phyloP scores from a whole-genome alignment of 2,888 invertebrate genomes.

The Rhagophthalmus giganteus region DNA sequence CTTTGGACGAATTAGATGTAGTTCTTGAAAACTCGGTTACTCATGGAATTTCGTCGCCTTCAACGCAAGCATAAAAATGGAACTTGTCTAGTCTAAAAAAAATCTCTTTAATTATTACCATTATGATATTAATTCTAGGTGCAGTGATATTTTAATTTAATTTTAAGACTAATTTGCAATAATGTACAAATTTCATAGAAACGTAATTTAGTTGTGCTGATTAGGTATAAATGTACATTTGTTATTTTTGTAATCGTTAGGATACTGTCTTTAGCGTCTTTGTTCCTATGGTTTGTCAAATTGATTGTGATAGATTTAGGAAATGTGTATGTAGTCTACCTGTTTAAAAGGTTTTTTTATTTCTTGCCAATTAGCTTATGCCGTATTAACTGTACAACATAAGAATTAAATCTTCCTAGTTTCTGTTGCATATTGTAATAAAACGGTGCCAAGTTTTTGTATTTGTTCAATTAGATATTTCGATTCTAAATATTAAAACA shows the following conservation, averaged over 20 bases:
- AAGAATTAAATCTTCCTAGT: too few relatives aligned
- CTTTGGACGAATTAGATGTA: constrained; percentile 86
- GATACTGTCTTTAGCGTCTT: too few relatives aligned
- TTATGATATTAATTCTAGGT: constrained; percentile 23
- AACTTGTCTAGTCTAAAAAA: constrained; percentile 17
- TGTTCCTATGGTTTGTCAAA: constrained; percentile 21
- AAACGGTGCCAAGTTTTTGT: too few relatives aligned
- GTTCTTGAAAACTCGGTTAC: constrained; percentile 85
- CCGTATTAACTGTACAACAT: not conserved
- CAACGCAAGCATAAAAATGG: constrained; percentile 17
- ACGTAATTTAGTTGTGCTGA: constrained; percentile 20
- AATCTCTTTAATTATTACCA: constrained; percentile 17
- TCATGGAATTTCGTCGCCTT: constrained; percentile 60
- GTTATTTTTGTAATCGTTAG: constrained; percentile 12
- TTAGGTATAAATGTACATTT: constrained; percentile 14
- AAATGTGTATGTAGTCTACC: not conserved
- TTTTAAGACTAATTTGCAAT: constrained; percentile 20
- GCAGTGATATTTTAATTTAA: constrained; percentile 24
- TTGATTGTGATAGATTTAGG: constrained; percentile 25
- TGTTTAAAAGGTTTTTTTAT: not conserved
- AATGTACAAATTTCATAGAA: constrained; percentile 23
- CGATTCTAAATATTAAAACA: too few relatives aligned
- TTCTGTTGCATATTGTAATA: too few relatives aligned
- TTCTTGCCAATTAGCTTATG: constrained; percentile 3
- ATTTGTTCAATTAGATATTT: too few relatives aligned